Evolutionary conservation across 2,888 invertebrate genomes (phyloP), one percentile per base, ranked within the genome.

Genomic region (Panorpa germanica): DNA sequence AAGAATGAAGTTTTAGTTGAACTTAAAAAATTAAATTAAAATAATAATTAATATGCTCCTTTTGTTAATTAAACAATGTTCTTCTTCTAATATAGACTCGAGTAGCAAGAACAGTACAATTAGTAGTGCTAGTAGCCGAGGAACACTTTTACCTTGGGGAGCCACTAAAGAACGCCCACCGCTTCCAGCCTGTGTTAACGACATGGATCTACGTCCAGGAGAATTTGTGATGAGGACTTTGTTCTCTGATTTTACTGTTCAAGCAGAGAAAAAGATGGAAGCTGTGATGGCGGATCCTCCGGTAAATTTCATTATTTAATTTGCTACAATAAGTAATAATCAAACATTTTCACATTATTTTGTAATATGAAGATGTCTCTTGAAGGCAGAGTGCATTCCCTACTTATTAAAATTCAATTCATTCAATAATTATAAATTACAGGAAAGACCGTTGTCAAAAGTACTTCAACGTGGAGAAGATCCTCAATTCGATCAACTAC

Each of bases 391-490:
- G n/a, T 25, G 9, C 16, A 24, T 34, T 21, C 16, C 9, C 22
- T 11, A 21, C 10, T 13, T 17, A 4, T 6, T 20, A 11, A 26
- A 30, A n/a, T 23, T 22, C 15, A 14, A 15, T 10, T 23, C 21
- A 4, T 23, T 21, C 10, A 6, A 21, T 25, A 8, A 24, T 31
- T 28, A 21, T 28, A 34, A 34, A 39, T 45, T 54, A 13, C 44
- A 83, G 73, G 96, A 96, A 48, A 86, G 86, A 49, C 78, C 85
- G n/a, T 54, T 98, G 20, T 86, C 90, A 16, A 96, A 96, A 62
- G 73, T 88, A 3, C 55, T 98, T 32, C 95, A 95, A 57, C 67
- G 93, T 38, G 95, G 95, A 7, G 96, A 98, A 59, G 96, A 98
- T 58, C 59, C 74, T 6, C 83, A 90, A 41, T 80, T 98, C 46